phyloP scores from a whole-genome alignment of 2,888 invertebrate genomes.

The Herminia tarsipennalis region DNA sequence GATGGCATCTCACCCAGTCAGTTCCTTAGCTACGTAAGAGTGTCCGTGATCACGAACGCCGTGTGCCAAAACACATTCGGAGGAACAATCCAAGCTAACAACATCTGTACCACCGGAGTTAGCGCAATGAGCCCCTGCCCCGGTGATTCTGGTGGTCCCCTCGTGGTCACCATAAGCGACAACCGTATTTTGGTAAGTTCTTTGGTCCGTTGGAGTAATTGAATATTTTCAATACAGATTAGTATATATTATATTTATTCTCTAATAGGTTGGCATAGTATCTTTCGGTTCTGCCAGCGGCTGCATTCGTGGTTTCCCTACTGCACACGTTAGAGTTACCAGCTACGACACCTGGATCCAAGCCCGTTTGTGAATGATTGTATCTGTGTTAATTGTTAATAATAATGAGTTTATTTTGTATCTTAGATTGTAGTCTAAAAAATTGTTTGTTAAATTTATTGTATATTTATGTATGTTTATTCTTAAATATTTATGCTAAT shows the following conservation, averaged over 20 bases:
- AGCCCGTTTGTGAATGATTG: background rate
- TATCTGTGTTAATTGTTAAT: background rate
- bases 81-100: no score
- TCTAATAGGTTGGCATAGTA: background rate
- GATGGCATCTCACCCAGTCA: background rate
- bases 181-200: background rate
- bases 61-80: background rate
- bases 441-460: no score
- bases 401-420: background rate
- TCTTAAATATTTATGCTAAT: background rate
- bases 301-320: background rate
- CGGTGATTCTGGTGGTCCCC: slow-evolving; percentile 7
- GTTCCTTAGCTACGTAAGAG: background rate
- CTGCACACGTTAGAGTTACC: background rate
- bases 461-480: no score
- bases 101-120: background rate
- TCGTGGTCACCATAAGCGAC: background rate
- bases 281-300: background rate
- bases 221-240: no score
- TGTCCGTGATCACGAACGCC: slow-evolving; percentile 1
- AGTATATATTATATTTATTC: background rate
- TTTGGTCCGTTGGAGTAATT: no score
- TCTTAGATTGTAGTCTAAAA: no score
- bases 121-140: background rate
- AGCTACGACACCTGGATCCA: background rate